Evolutionary conservation across 2,113 vertebrate genomes (phyloP), one percentile per base, ranked within the genome.

Genomic region (Coptodon rendalli): DNA sequence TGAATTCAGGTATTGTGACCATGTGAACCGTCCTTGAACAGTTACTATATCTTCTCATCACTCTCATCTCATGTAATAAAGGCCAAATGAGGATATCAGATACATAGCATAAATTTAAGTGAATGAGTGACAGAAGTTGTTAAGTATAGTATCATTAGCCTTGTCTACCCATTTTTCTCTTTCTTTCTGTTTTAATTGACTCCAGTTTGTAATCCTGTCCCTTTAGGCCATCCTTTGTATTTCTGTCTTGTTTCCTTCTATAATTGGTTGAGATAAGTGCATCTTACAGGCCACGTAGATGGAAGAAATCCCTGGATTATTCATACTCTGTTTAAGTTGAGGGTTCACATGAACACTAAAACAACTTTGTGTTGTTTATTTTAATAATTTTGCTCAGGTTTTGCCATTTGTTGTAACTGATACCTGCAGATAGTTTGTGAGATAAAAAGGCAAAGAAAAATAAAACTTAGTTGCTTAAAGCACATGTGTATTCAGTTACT

Each of bases 161-260:
- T 73, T 22, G 73, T 89, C 78, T 91, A 50, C 80, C 86, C 59
- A 24, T 31, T 54, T 82, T 19, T 79, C 14, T 57, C 71, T 83
- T 16, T 2, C 48, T 24, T 84, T 85, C 45, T 73, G 81, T 80
- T 54, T 84, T 90, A 90, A 91, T 90, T 94, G 88, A 79, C 81
- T 83, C 81, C 79, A 27, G 38, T 92, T 89, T 86, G 84, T 91
- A 85, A 89, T 87, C 84, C 79, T 83, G 78, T 63, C 90, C 80
- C 81, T 90, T 84, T 86, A 78, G 80, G 63, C 66, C 76, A 82
- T 86, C 79, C 79, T 76, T 83, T 80, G 52, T 80, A 53, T 54
- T 85, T 81, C 76, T 82, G 50, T 76, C 68, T 88, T 80, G 22
- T 90, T 90, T 88, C 10, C 68, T 14, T 83, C 38, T 80, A 17